Conservation (phyloP, 2,888 invertebrate genomes). For the Dione vanillae region DNA sequence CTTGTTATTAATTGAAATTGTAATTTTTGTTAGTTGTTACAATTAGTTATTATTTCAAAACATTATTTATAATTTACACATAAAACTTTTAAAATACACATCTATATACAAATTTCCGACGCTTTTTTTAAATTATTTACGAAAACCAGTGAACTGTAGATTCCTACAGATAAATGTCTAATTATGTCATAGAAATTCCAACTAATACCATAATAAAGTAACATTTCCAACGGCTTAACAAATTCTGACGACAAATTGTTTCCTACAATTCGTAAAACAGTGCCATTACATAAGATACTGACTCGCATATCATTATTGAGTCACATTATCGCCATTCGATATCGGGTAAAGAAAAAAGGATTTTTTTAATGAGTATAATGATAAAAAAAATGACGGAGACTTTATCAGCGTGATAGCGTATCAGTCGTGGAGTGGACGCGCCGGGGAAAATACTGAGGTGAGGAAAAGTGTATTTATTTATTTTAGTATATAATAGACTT, state of each 20-base stretch:
- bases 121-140: too few species aligned
- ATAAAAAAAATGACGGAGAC: slow-evolving; percentile 25
- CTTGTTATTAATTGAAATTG: too few species aligned
- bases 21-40: too few species aligned
- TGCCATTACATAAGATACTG: background rate
- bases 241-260: background rate
- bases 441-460: slow-evolving; percentile 21
- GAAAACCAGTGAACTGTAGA: too few species aligned
- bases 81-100: too few species aligned
- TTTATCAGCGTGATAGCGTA: slow-evolving; percentile 28
- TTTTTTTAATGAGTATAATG: background rate
- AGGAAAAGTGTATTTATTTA: background rate
- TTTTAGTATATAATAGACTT: background rate
- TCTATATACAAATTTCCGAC: too few species aligned
- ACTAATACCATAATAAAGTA: background rate
- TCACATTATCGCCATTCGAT: background rate
- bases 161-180: background rate
- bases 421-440: slow-evolving; percentile 30
- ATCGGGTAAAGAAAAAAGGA: background rate
- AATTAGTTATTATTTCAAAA: too few species aligned
- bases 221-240: background rate
- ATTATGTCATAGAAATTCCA: background rate
- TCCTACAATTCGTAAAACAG: background rate
- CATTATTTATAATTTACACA: too few species aligned
- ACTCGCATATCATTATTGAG: background rate